Evolutionary conservation across 2,113 vertebrate species (phyloP).

Genomic region (Festucalex cinctus): DNA sequence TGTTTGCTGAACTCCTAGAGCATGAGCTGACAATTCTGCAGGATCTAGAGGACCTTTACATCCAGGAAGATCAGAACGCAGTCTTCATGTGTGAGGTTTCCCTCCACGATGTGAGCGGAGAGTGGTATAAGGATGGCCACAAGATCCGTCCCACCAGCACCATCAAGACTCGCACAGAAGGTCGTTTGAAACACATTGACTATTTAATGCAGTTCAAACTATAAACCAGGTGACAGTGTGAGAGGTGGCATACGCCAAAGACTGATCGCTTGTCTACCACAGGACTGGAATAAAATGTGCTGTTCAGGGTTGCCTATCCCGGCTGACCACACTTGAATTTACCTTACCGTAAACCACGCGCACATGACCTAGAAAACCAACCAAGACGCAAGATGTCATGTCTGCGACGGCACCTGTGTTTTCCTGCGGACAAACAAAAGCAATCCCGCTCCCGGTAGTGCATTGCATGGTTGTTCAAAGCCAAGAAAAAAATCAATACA

Average conservation of each 20-base stretch:
- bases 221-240: neutral
- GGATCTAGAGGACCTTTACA: slow-evolving; percentile 74
- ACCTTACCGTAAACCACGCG: too few relatives aligned
- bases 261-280: neutral
- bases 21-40: slow-evolving; percentile 75
- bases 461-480: too few relatives aligned
- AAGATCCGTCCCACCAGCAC: slow-evolving; percentile 74
- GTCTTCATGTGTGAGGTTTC: slow-evolving; percentile 88
- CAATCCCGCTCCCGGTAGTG: too few relatives aligned
- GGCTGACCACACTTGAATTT: neutral
- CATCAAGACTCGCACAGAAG: slow-evolving; percentile 87
- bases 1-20: slow-evolving; percentile 63
- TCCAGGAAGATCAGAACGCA: slow-evolving; percentile 83
- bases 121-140: slow-evolving; percentile 79
- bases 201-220: neutral
- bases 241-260: too few relatives aligned
- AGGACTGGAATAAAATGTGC: neutral
- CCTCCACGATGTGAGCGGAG: slow-evolving; percentile 69
- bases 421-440: too few relatives aligned
- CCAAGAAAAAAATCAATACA: too few relatives aligned
- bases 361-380: too few relatives aligned
- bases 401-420: too few relatives aligned
- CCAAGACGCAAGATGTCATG: too few relatives aligned
- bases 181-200: slow-evolving; percentile 51
- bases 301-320: neutral